These are phyloP conservation scores for Microctonus hyperodae DNA, from an alignment of 2,888 invertebrate species.

Conservation along the genomic window DNA sequence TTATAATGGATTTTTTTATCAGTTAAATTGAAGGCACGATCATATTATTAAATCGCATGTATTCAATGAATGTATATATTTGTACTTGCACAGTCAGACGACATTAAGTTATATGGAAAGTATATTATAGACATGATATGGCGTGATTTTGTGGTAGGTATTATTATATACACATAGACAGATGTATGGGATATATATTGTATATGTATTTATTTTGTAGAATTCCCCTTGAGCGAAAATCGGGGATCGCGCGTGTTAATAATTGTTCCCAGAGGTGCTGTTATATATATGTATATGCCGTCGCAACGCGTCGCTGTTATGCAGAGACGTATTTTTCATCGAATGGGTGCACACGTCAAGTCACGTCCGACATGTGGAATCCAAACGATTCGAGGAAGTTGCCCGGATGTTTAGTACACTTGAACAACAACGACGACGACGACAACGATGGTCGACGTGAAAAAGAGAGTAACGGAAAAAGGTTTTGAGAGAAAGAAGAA, in stretches of 20 bases:
- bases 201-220: neutral
- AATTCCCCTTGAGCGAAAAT: neutral
- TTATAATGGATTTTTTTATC: constrained; percentile 11
- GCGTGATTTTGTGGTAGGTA: too few species aligned
- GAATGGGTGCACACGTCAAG: constrained; percentile 12
- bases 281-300: constrained; percentile 4
- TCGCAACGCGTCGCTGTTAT: neutral
- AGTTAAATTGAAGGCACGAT: neutral
- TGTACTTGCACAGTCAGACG: too few species aligned
- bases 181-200: constrained; percentile 2
- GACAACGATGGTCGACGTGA: constrained; percentile 7
- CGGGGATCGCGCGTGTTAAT: constrained; percentile 16
- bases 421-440: constrained; percentile 19
- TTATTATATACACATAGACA: too few species aligned
- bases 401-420: constrained; percentile 27
- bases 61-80: neutral
- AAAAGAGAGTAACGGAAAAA: neutral
- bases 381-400: constrained; percentile 20
- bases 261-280: constrained; percentile 13
- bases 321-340: constrained; percentile 15
- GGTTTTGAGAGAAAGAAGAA: neutral
- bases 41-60: constrained; percentile 1
- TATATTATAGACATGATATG: too few species aligned
- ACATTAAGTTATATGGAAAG: too few species aligned
- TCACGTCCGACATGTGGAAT: constrained; percentile 16